Percentiles rank a stretch among this genome's conserved stretches.
phyloP scores from a whole-genome alignment of 2,113 vertebrate species.

The Cyprinus carpio region DNA sequence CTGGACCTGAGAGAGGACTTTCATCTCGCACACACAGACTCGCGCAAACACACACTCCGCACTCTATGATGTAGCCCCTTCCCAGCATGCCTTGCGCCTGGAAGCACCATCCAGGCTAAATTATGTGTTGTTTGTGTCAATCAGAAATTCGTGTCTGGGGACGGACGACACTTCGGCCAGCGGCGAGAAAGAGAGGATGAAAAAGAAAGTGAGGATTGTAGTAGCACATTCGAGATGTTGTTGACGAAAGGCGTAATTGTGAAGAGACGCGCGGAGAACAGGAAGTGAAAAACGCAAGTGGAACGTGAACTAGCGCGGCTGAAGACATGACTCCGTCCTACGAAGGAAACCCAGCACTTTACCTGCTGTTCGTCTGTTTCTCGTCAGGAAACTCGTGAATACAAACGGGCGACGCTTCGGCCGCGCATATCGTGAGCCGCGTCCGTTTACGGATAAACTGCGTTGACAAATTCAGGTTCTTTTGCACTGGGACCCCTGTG shows the following conservation, averaged over 20 bases:
- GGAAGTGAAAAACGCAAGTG: conserved; percentile 42
- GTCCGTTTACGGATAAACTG: conserved; percentile 49
- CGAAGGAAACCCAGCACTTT: conserved; percentile 75
- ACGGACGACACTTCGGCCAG: conserved; percentile 33
- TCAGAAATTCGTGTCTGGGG: conserved; percentile 8
- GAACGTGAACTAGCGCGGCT: conserved; percentile 32
- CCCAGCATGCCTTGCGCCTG: conserved; percentile 63
- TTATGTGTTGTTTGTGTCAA: conserved; percentile 24
- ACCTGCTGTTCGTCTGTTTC: conserved; percentile 66
- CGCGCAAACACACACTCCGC: conserved; percentile 29
- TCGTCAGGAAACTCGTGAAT: conserved; percentile 53
- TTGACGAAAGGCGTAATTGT: background rate
- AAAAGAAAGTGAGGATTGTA: background rate
- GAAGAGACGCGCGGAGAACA: conserved; percentile 16
- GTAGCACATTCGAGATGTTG: background rate
- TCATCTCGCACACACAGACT: background rate
- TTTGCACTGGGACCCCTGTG: conserved; percentile 68
- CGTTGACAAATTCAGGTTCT: conserved; percentile 64
- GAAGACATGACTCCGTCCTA: conserved; percentile 58
- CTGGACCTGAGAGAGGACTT: conserved; percentile 21
- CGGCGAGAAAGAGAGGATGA: background rate
- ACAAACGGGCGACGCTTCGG: conserved; percentile 6
- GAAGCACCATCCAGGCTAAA: conserved; percentile 50
- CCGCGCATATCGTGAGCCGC: conserved; percentile 23
- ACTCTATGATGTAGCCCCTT: conserved; percentile 45